These are phyloP conservation scores for Drosophila fulvimacula DNA, from an alignment of 2,888 invertebrate species.

Conservation along the genomic window DNA sequence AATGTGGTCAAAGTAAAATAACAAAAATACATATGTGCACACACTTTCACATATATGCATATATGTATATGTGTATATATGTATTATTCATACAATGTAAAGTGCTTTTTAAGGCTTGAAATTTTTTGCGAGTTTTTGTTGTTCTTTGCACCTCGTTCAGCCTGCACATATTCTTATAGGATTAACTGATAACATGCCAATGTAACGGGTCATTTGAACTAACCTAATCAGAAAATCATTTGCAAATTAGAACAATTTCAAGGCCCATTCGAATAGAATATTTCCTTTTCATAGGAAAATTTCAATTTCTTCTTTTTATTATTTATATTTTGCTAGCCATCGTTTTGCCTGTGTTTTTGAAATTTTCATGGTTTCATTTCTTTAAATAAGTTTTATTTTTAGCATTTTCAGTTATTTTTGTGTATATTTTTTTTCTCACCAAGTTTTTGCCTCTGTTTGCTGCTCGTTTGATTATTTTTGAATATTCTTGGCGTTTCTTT, in stretches of 20 bases:
- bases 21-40: conserved; percentile 55
- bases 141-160: conserved; percentile 20
- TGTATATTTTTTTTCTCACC: conserved; percentile 65
- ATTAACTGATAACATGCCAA: background rate
- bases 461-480: conserved; percentile 59
- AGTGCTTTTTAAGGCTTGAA: conserved; percentile 76
- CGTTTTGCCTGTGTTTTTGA: conserved; percentile 69
- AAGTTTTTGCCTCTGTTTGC: conserved; percentile 46
- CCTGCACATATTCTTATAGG: conserved; percentile 16
- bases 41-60: background rate
- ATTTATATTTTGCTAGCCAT: conserved; percentile 69
- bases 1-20: conserved; percentile 81
- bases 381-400: conserved; percentile 84
- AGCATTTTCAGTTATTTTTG: conserved; percentile 81
- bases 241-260: conserved; percentile 53
- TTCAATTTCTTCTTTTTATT: conserved; percentile 45
- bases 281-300: conserved; percentile 35
- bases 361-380: conserved; percentile 84
- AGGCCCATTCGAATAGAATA: conserved; percentile 25
- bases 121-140: conserved; percentile 49
- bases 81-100: conserved; percentile 40
- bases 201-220: conserved; percentile 7
- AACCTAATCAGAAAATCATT: conserved; percentile 27
- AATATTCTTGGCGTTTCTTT: conserved; percentile 66
- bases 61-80: background rate